Conservation (phyloP, 2,888 invertebrate genomes). For the Clivina fossor region DNA sequence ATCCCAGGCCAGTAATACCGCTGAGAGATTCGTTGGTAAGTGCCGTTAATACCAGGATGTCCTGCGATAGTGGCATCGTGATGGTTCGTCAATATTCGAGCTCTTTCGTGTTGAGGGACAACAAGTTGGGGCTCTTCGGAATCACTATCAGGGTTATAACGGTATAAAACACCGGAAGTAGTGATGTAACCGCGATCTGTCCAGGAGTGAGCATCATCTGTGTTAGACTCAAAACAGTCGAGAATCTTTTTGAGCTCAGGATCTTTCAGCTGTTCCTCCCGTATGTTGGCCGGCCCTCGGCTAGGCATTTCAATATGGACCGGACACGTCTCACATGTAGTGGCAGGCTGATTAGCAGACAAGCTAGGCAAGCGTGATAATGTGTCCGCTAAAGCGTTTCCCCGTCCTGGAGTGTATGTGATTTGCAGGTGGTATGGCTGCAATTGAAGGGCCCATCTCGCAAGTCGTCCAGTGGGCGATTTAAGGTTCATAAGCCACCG, state of each 20-base stretch:
- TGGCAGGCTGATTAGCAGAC: too few relatives aligned
- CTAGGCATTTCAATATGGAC: neutral
- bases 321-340: neutral
- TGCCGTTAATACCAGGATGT: constrained; percentile 25
- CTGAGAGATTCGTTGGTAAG: constrained; percentile 13
- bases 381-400: too few relatives aligned
- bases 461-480: constrained; percentile 48
- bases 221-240: constrained; percentile 4
- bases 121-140: constrained; percentile 36
- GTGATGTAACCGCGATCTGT: constrained; percentile 19
- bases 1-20: constrained; percentile 30
- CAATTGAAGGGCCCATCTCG: constrained; percentile 49
- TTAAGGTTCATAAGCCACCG: constrained; percentile 50
- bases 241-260: constrained; percentile 30
- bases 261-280: constrained; percentile 35
- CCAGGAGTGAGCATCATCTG: constrained; percentile 1
- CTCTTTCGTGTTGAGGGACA: constrained; percentile 36
- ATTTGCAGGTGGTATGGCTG: constrained; percentile 45
- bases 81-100: constrained; percentile 34
- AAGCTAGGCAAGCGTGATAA: too few relatives aligned
- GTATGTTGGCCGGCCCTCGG: neutral
- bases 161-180: constrained; percentile 32
- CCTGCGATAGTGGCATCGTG: constrained; percentile 36
- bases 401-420: constrained; percentile 16
- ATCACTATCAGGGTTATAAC: constrained; percentile 26